These are phyloP conservation scores for Corythaeola cristata DNA, from an alignment of 2,113 vertebrate genomes.

Conservation along the genomic window DNA sequence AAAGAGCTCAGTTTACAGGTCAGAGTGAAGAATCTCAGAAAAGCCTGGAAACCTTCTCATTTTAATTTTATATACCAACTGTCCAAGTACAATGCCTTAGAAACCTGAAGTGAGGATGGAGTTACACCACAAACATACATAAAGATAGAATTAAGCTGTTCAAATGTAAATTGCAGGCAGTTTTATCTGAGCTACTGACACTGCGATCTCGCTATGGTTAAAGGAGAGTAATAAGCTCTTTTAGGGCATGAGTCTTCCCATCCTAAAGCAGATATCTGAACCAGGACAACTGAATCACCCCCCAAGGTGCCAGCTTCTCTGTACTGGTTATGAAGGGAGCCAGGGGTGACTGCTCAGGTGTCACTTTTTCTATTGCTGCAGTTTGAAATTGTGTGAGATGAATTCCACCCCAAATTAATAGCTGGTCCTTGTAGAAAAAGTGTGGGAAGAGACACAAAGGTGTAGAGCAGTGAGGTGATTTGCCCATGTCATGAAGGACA, in stretches of 20 bases:
- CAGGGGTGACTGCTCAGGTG: neutral
- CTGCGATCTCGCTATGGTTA: neutral
- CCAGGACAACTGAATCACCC: neutral
- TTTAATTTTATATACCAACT: neutral
- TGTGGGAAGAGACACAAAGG: neutral
- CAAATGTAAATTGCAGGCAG: neutral
- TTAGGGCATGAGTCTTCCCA: neutral
- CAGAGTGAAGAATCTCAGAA: neutral
- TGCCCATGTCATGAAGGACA: neutral
- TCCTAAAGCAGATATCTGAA: neutral
- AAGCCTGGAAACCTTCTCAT: neutral
- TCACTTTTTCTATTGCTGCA: neutral
- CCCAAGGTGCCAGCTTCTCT: neutral
- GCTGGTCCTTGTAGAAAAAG: neutral
- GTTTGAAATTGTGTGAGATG: neutral
- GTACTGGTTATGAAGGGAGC: neutral
- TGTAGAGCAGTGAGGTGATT: neutral
- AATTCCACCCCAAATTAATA: neutral
- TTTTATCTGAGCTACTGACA: neutral
- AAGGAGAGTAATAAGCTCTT: neutral
- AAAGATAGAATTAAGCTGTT: neutral
- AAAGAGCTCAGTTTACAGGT: neutral
- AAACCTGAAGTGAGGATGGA: neutral
- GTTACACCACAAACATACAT: accelerated
- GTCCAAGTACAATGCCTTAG: neutral